These are phyloP conservation scores for Tipula confusa DNA, from an alignment of 2,888 invertebrate genomes.

Conservation along the genomic window DNA sequence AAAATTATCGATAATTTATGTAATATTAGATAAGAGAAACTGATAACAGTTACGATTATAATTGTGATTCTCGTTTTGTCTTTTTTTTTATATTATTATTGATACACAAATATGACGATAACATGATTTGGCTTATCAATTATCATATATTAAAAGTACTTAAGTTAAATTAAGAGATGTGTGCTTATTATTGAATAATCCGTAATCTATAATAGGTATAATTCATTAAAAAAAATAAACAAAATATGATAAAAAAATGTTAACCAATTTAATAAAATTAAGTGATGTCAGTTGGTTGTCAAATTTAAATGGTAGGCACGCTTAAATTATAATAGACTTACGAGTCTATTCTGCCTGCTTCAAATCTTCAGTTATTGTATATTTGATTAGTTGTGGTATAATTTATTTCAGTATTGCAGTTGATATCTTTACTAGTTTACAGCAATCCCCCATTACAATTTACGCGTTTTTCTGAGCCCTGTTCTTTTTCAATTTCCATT, in stretches of 20 bases:
- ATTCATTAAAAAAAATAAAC: not conserved
- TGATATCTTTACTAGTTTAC: too few relatives aligned
- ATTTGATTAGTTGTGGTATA: too few relatives aligned
- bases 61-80: not conserved
- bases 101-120: not conserved
- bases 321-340: too few relatives aligned
- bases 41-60: not conserved
- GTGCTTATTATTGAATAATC: not conserved
- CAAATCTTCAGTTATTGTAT: too few relatives aligned
- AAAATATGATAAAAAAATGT: not conserved
- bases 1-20: not conserved
- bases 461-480: too few relatives aligned
- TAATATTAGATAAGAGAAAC: not conserved
- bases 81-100: not conserved
- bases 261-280: not conserved
- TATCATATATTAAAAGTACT: not conserved
- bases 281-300: too few relatives aligned
- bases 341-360: too few relatives aligned
- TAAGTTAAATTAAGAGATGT: not conserved
- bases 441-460: too few relatives aligned
- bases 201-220: not conserved
- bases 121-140: conserved; percentile 1
- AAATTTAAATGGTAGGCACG: too few relatives aligned
- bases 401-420: too few relatives aligned
- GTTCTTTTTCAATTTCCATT: too few relatives aligned